phyloP scores from a whole-genome alignment of 92 coral and sea anemone genomes.

The Pocillopora meandrina region DNA sequence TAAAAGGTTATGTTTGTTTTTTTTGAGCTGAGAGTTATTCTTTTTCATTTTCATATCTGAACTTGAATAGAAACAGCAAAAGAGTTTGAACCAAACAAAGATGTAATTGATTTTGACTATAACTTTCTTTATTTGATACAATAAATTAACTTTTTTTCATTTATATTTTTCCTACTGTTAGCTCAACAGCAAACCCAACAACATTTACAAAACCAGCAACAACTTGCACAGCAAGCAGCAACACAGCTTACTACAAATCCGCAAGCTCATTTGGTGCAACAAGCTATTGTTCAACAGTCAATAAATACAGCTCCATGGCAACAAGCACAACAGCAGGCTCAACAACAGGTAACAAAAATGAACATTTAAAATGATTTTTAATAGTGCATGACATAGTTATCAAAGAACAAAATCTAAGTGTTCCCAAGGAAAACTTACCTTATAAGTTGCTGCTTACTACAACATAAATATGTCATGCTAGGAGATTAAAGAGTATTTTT shows the following conservation, averaged over 20 bases:
- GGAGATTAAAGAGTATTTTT: too few relatives aligned
- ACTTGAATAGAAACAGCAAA: too few relatives aligned
- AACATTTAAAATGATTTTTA: neutral
- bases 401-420: too few relatives aligned
- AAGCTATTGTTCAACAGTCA: constrained; percentile 98
- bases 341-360: constrained; percentile 51
- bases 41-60: neutral
- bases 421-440: too few relatives aligned
- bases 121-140: neutral
- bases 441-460: too few relatives aligned
- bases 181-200: constrained; percentile 81
- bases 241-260: constrained; percentile 53
- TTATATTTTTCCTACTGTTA: neutral
- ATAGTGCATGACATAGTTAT: neutral
- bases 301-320: constrained; percentile 99
- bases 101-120: neutral
- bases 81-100: too few relatives aligned
- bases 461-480: too few relatives aligned
- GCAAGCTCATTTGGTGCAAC: constrained; percentile 92
- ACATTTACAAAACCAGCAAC: constrained; percentile 68
- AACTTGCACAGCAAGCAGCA: constrained; percentile 52
- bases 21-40: too few relatives aligned
- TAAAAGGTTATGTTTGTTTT: too few relatives aligned
- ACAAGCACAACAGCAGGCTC: constrained; percentile 92
- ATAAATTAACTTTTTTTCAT: neutral